Evolutionary conservation across 2,113 vertebrate genomes (phyloP).

Genomic region (Lutjanus erythropterus): DNA sequence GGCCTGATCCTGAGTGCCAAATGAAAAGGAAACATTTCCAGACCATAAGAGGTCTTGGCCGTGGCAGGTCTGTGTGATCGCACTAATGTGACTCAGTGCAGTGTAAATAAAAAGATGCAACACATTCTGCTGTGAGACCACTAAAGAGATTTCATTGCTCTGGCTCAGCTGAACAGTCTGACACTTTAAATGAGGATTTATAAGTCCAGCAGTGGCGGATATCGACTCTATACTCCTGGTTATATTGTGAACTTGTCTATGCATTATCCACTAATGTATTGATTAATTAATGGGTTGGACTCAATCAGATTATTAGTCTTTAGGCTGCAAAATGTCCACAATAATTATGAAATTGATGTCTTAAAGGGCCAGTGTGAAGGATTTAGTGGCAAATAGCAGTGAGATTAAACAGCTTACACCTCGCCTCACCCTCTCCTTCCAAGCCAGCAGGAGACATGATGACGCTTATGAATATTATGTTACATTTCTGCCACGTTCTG

Average conservation of each 20-base stretch:
- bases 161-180: slow-evolving; percentile 15
- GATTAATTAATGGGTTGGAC: neutral
- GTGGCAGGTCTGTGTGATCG: neutral
- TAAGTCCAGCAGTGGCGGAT: no score
- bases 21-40: slow-evolving; percentile 63
- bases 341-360: neutral
- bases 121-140: slow-evolving; percentile 40
- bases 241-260: neutral
- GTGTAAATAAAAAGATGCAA: slow-evolving; percentile 51
- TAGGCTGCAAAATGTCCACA: neutral
- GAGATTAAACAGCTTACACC: no score
- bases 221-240: no score
- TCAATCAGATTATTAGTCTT: neutral
- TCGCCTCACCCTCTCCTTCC: no score
- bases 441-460: no score
- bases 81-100: slow-evolving; percentile 33
- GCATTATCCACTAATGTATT: neutral
- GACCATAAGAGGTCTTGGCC: slow-evolving; percentile 63
- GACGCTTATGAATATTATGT: no score
- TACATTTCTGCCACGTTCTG: no score
- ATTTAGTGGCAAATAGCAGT: no score
- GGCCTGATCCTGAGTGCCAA: slow-evolving; percentile 25
- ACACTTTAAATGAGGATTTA: slow-evolving; percentile 15
- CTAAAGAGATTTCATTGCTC: slow-evolving; percentile 24
- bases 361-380: no score